Evolutionary conservation across 2,888 invertebrate genomes (phyloP).

Genomic region (Pyrrhia umbra): DNA sequence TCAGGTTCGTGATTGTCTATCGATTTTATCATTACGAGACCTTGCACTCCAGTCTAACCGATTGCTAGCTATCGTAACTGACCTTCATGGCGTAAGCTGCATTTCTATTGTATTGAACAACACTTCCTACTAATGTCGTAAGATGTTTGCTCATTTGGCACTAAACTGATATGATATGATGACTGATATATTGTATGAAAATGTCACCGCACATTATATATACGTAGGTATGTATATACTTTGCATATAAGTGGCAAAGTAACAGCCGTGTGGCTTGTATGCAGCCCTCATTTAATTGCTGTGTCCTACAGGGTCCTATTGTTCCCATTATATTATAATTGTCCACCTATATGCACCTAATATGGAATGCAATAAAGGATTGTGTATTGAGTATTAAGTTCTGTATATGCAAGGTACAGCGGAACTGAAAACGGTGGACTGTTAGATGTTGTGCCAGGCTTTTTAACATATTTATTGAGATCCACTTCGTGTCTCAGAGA

Average conservation of each 20-base stretch:
- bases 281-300: no score
- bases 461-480: no score
- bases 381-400: no score
- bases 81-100: conserved; percentile 16
- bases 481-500: no score
- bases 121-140: conserved; percentile 31
- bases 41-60: conserved; percentile 20
- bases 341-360: no score
- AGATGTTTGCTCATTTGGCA: conserved; percentile 32
- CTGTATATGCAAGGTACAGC: no score
- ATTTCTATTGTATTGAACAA: conserved; percentile 37
- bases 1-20: neutral
- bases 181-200: conserved; percentile 19
- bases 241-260: neutral
- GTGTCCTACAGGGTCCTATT: no score
- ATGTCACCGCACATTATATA: neutral
- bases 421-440: no score
- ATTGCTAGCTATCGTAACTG: conserved; percentile 21
- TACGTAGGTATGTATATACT: neutral
- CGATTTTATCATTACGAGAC: neutral
- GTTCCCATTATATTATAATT: no score
- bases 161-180: conserved; percentile 16
- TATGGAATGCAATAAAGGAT: no score
- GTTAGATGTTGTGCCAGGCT: no score
- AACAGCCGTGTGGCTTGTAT: neutral